A percentile compares a stretch with the other conserved stretches of the same genome.
These are phyloP conservation scores for Hylomyscus alleni DNA, from an alignment of 2,797 vertebrate species.

Conservation along the genomic window DNA sequence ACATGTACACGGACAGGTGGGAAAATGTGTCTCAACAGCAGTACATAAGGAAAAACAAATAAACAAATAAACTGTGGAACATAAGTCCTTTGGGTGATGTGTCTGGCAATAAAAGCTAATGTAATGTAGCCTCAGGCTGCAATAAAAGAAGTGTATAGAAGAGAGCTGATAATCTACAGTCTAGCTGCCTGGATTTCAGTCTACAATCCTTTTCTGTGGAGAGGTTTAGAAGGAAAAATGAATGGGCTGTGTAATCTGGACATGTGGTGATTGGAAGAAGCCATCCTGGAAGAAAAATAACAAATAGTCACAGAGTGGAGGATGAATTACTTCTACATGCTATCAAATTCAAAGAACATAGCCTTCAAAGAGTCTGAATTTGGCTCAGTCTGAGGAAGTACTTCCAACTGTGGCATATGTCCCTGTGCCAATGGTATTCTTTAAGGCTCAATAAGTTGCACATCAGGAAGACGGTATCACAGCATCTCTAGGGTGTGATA, in stretches of 20 bases:
- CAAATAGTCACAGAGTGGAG: not conserved
- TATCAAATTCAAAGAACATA: not conserved
- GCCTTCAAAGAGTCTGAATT: not conserved
- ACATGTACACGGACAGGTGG: slow-evolving; percentile 50
- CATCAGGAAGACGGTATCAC: not conserved
- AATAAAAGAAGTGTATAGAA: slow-evolving; percentile 65
- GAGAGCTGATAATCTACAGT: slow-evolving; percentile 41
- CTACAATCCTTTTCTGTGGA: not conserved
- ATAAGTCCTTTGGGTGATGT: slow-evolving; percentile 77
- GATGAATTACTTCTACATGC: no score
- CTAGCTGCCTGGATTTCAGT: slow-evolving; percentile 1
- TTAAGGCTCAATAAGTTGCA: fast-evolving
- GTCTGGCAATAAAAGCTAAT: slow-evolving; percentile 79
- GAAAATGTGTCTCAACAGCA: slow-evolving; percentile 56
- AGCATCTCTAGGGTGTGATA: not conserved
- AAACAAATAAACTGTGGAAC: slow-evolving; percentile 71
- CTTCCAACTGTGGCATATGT: not conserved
- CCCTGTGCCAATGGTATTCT: not conserved
- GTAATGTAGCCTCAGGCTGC: slow-evolving; percentile 72
- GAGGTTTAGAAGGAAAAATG: not conserved
- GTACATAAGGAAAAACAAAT: slow-evolving; percentile 75
- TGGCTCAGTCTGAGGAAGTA: not conserved
- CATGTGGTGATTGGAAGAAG: not conserved
- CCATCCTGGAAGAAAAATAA: not conserved
- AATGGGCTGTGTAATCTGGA: not conserved